Conservation (phyloP, 2,797 vertebrate species). For the Iguana delicatissima region DNA sequence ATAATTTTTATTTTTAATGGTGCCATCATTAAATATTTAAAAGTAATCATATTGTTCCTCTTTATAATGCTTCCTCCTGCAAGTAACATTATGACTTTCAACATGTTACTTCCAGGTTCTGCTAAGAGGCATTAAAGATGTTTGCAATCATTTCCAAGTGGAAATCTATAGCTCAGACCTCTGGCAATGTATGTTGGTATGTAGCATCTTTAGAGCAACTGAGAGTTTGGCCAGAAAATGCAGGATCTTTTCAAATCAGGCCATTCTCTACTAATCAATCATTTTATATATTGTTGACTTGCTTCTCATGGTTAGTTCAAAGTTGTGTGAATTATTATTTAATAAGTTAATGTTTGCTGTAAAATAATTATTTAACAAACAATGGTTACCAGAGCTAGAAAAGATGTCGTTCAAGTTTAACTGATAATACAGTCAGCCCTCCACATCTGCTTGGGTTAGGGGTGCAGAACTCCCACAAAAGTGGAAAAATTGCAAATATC, state of each 20-base stretch:
- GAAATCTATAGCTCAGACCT: not conserved
- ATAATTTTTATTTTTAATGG: too few species aligned
- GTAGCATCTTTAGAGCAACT: constrained; percentile 1
- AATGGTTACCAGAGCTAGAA: not conserved
- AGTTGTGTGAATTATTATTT: not conserved
- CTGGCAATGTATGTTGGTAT: not conserved
- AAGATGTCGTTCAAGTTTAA: not conserved
- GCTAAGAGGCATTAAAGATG: not conserved
- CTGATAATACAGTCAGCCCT: not conserved
- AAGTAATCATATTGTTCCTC: too few species aligned
- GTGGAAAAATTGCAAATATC: too few species aligned
- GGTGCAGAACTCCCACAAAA: too few species aligned
- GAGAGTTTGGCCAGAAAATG: not conserved
- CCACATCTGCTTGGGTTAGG: too few species aligned
- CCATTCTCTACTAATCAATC: not conserved
- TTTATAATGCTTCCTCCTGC: too few species aligned
- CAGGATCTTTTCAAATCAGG: constrained; percentile 19
- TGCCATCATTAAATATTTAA: too few species aligned
- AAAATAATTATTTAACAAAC: constrained; percentile 6
- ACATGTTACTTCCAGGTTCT: not conserved
- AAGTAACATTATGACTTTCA: too few species aligned
- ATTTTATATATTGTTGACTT: not conserved
- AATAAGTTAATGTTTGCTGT: not conserved
- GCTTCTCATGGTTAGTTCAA: not conserved
- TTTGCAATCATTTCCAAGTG: not conserved